phyloP scores from a whole-genome alignment of 1,140 invertebrate species.

The Drosophila guanche region DNA sequence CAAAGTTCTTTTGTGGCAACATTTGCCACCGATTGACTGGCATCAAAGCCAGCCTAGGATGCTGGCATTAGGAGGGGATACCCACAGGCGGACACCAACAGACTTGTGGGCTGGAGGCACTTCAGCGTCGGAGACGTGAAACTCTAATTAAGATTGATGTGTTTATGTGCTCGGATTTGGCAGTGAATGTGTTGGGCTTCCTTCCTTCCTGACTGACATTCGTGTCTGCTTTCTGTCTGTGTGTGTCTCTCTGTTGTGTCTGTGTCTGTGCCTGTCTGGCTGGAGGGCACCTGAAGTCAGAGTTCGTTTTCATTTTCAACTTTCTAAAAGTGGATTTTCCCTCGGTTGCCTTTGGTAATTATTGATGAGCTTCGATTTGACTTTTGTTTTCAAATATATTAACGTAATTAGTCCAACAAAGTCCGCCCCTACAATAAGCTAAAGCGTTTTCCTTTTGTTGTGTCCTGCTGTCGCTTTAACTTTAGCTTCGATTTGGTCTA shows the following conservation, averaged over 20 bases:
- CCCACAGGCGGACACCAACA: conserved; percentile 6
- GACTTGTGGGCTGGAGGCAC: conserved; percentile 23
- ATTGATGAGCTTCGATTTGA: conserved; percentile 51
- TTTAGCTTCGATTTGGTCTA: conserved; percentile 16
- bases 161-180: conserved; percentile 45
- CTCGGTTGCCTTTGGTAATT: conserved; percentile 26
- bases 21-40: conserved; percentile 48
- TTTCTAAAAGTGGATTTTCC: conserved; percentile 7
- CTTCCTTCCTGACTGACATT: conserved; percentile 23
- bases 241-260: conserved; percentile 5
- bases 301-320: conserved; percentile 29
- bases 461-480: not conserved
- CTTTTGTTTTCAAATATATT: conserved; percentile 48
- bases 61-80: not conserved
- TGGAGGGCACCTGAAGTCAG: not conserved
- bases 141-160: conserved; percentile 80
- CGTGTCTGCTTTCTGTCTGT: conserved; percentile 14
- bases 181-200: conserved; percentile 13
- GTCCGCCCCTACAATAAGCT: not conserved
- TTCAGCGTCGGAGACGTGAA: conserved; percentile 58
- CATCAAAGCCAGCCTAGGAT: conserved; percentile 29
- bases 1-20: conserved; percentile 50
- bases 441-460: not conserved
- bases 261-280: not conserved
- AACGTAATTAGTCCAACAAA: conserved; percentile 46